A percentile compares a stretch with the other conserved stretches of the same genome.
Conservation (phyloP, 2,113 vertebrate species). For the Pachycephala philippinensis region DNA sequence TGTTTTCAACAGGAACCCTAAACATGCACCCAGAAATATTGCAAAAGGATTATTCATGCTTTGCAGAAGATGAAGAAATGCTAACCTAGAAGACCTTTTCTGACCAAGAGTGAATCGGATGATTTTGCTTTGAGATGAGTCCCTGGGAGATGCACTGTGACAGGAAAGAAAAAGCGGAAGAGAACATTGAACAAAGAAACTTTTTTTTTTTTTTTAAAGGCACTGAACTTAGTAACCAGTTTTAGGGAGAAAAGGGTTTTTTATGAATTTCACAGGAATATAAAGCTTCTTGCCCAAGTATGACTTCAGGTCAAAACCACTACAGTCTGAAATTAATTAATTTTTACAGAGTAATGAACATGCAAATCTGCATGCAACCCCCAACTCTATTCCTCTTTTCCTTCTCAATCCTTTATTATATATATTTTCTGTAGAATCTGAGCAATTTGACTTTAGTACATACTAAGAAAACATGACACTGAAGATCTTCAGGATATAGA, state of each 20-base stretch:
- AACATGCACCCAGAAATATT: conserved; percentile 51
- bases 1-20: not conserved
- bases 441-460: not conserved
- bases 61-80: conserved; percentile 63
- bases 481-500: not conserved
- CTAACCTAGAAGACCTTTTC: conserved; percentile 99
- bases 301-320: not conserved
- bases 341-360: not conserved
- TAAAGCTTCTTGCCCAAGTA: not conserved
- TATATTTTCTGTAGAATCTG: not conserved
- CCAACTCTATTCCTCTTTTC: not conserved
- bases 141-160: conserved; percentile 84
- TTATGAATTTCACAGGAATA: not conserved
- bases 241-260: not conserved
- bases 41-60: conserved; percentile 70
- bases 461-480: not conserved
- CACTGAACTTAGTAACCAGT: not conserved
- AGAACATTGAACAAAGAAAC: conserved; percentile 66
- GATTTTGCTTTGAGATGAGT: conserved; percentile 94
- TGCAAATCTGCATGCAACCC: not conserved
- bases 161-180: conserved; percentile 74
- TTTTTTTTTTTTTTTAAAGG: not conserved
- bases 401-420: not conserved
- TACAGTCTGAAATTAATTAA: not conserved
- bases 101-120: conserved; percentile 97